These are phyloP conservation scores for Xiphophorus couchianus DNA, from an alignment of 2,113 vertebrate species.

Conservation along the genomic window DNA sequence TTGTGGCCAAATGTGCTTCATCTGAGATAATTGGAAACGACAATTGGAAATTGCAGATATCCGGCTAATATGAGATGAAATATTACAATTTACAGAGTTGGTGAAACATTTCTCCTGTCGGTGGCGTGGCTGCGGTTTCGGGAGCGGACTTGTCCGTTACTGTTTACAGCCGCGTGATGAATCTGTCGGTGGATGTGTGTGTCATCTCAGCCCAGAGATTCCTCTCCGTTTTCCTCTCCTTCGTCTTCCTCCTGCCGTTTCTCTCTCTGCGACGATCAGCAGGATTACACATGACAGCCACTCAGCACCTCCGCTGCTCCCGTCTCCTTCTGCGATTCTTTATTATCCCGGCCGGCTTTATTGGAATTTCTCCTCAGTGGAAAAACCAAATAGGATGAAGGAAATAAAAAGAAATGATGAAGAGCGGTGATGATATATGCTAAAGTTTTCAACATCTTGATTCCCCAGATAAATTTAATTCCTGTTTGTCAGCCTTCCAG, in stretches of 20 bases:
- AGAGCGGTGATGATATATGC: too few relatives aligned
- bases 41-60: constrained; percentile 54
- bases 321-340: too few relatives aligned
- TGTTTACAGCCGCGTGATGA: constrained; percentile 48
- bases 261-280: constrained; percentile 13
- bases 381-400: too few relatives aligned
- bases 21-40: constrained; percentile 43
- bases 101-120: constrained; percentile 29
- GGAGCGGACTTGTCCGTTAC: constrained; percentile 34
- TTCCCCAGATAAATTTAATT: too few relatives aligned
- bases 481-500: neutral
- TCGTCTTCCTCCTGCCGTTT: constrained; percentile 41
- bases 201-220: constrained; percentile 48
- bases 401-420: too few relatives aligned
- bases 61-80: constrained; percentile 32
- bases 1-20: neutral
- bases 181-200: constrained; percentile 23
- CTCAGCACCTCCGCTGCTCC: constrained; percentile 23
- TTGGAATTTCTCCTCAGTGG: too few relatives aligned
- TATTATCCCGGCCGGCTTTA: too few relatives aligned
- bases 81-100: constrained; percentile 48
- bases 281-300: constrained; percentile 44
- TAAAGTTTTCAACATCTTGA: too few relatives aligned
- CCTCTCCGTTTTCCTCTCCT: constrained; percentile 21
- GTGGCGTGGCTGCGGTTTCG: neutral